Evolutionary conservation across 2,797 vertebrate species (phyloP).

Genomic region (Molossus molossus): DNA sequence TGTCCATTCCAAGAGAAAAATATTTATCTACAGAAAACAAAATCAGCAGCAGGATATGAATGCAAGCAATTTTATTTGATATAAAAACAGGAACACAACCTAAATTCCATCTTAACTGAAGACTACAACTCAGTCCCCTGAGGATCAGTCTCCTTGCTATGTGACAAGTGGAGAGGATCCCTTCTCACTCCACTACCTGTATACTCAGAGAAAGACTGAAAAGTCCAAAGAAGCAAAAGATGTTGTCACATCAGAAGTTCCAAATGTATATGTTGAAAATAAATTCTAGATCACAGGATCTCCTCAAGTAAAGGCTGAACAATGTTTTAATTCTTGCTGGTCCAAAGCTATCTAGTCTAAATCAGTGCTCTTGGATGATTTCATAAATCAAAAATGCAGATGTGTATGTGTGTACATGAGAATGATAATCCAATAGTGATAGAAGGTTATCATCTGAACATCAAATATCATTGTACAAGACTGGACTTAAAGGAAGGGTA

Average conservation of each 20-base stretch:
- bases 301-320: conserved; percentile 56
- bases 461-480: conserved; percentile 39
- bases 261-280: conserved; percentile 52
- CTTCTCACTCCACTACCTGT: not conserved
- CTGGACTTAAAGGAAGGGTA: conserved; percentile 44
- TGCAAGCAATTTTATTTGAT: conserved; percentile 32
- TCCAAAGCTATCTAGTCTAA: conserved; percentile 43
- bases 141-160: not conserved
- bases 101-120: conserved; percentile 29
- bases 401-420: not conserved
- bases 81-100: conserved; percentile 46
- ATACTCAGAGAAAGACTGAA: conserved; percentile 42
- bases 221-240: conserved; percentile 52
- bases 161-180: not conserved
- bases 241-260: not conserved
- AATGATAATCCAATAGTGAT: conserved; percentile 6
- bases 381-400: not conserved
- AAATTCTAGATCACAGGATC: conserved; percentile 61
- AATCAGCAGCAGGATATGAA: conserved; percentile 56
- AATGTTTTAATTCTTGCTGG: conserved; percentile 53
- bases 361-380: conserved; percentile 23
- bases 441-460: conserved; percentile 50
- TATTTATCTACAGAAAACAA: conserved; percentile 43
- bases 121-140: not conserved
- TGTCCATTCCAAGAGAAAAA: conserved; percentile 51